phyloP scores from a whole-genome alignment of 1,140 invertebrate species.

The Telenomus remus region DNA sequence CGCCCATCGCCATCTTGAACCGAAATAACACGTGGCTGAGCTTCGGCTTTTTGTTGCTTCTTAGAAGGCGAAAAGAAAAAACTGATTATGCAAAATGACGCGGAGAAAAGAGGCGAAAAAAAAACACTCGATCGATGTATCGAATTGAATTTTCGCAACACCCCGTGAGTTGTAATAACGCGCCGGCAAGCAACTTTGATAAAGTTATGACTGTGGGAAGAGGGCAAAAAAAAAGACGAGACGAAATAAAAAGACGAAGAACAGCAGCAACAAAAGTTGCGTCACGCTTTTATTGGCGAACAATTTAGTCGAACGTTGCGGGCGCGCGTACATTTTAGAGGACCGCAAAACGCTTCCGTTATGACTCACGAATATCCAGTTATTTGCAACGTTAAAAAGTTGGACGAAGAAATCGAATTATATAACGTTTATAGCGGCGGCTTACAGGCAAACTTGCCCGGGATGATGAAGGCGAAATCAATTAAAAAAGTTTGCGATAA shows the following conservation, averaged over 20 bases:
- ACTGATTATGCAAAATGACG: slow-evolving; percentile 33
- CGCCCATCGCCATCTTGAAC: slow-evolving; percentile 4
- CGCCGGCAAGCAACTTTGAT: slow-evolving; percentile 32
- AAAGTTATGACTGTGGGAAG: slow-evolving; percentile 19
- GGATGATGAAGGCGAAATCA: slow-evolving; percentile 16
- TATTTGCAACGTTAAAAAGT: slow-evolving; percentile 52
- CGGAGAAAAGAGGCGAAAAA: slow-evolving; percentile 8
- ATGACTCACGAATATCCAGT: slow-evolving; percentile 29
- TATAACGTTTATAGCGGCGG: slow-evolving; percentile 44
- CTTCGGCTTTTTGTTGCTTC: slow-evolving; percentile 12
- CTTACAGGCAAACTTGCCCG: slow-evolving; percentile 12
- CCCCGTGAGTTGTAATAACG: slow-evolving; percentile 38
- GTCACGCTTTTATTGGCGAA: slow-evolving; percentile 30
- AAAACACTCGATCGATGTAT: slow-evolving; percentile 25
- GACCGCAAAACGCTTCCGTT: slow-evolving; percentile 27
- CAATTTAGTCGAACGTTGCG: slow-evolving; percentile 15
- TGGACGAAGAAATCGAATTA: slow-evolving; percentile 42
- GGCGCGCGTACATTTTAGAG: slow-evolving; percentile 13
- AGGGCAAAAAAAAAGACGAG: slow-evolving; percentile 2
- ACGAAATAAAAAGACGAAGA: no score
- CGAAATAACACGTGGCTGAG: slow-evolving; percentile 6
- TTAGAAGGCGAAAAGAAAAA: slow-evolving; percentile 5
- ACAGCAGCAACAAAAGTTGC: slow-evolving; percentile 24
- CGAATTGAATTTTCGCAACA: slow-evolving; percentile 36
- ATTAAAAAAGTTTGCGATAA: slow-evolving; percentile 38